These are phyloP conservation scores for Oscheius sp. DNA, from an alignment of 2,888 invertebrate genomes.

Conservation along the genomic window DNA sequence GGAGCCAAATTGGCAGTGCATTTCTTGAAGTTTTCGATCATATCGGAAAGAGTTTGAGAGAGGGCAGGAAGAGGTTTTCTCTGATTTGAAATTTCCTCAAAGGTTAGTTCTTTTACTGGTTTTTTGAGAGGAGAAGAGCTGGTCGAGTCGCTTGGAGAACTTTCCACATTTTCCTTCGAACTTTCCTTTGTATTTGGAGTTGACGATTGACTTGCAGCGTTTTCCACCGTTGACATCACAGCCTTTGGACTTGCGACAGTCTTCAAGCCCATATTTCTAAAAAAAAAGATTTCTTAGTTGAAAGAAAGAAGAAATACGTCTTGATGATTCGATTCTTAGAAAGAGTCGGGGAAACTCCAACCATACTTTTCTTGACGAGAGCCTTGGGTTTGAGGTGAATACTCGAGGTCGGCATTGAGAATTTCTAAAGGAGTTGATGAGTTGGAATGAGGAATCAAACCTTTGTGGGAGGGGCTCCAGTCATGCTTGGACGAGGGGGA, in stretches of 20 bases:
- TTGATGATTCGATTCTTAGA: slow-evolving; percentile 7
- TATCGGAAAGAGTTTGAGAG: background rate
- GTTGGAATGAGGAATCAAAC: too few species aligned
- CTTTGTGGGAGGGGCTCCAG: slow-evolving; percentile 36
- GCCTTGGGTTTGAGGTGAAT: slow-evolving; percentile 4
- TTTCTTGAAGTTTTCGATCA: slow-evolving; percentile 13
- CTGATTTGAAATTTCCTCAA: background rate
- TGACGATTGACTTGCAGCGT: too few species aligned
- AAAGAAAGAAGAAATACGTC: background rate
- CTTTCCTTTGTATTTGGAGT: too few species aligned
- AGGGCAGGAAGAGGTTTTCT: slow-evolving; percentile 6
- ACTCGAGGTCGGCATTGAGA: background rate
- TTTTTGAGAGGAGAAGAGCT: background rate
- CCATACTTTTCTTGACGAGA: slow-evolving; percentile 10
- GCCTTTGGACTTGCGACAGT: too few species aligned
- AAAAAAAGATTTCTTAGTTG: too few species aligned
- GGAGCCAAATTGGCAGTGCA: background rate
- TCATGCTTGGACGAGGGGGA: slow-evolving; percentile 16
- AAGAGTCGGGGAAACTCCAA: background rate
- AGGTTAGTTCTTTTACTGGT: background rate
- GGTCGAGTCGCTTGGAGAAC: background rate
- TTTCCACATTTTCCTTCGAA: too few species aligned
- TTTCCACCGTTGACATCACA: too few species aligned
- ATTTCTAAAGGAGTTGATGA: background rate
- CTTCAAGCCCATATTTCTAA: too few species aligned